Conservation (phyloP, 2,888 invertebrate species). For the Disparrhopalites patrizii region DNA sequence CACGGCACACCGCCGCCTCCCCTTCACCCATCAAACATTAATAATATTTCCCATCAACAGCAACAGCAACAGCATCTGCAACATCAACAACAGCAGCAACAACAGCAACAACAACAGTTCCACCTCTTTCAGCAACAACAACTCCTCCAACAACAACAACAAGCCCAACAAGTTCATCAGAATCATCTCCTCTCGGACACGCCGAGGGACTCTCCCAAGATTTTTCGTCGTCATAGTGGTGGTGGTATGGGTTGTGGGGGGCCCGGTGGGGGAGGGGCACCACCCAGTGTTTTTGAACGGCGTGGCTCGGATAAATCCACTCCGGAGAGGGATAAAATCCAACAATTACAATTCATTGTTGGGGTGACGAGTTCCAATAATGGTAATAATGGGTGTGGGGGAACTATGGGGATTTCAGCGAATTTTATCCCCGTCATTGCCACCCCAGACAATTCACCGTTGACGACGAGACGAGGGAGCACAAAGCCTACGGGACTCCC, state of each 20-base stretch:
- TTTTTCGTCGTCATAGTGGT: conserved; percentile 45
- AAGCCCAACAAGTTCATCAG: background rate
- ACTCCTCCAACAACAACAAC: conserved; percentile 21
- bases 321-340: conserved; percentile 38
- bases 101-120: conserved; percentile 6
- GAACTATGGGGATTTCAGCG: conserved; percentile 38
- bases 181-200: conserved; percentile 21
- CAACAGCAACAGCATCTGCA: background rate
- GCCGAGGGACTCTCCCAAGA: conserved; percentile 43
- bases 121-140: background rate
- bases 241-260: conserved; percentile 36
- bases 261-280: too few species aligned
- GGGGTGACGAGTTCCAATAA: background rate
- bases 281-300: too few species aligned
- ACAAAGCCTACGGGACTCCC: conserved; percentile 47
- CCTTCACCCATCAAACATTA: conserved; percentile 52
- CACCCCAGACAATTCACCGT: conserved; percentile 57
- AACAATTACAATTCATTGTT: background rate
- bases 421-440: conserved; percentile 57
- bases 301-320: conserved; percentile 44
- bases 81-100: conserved; percentile 12
- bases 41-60: conserved; percentile 27
- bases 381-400: background rate
- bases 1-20: conserved; percentile 41
- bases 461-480: conserved; percentile 29